phyloP scores from a whole-genome alignment of 2,888 invertebrate genomes.

The Polyommatus icarus region DNA sequence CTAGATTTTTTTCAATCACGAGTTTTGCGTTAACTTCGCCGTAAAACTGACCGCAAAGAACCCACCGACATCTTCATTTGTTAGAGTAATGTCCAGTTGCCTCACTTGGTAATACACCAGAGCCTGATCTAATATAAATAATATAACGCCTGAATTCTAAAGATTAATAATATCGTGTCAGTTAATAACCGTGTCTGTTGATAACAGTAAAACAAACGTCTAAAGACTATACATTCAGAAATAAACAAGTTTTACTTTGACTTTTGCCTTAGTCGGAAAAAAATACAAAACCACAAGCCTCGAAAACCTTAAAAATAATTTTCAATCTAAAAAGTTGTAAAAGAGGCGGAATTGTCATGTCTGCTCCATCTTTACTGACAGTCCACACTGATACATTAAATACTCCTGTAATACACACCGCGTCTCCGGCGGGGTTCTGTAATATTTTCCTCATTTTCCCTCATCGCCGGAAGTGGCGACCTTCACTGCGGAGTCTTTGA shows the following conservation, averaged over 20 bases:
- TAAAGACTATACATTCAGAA: too few species aligned
- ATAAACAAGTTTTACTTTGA: too few species aligned
- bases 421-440: neutral
- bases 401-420: neutral
- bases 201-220: too few species aligned
- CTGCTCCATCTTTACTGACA: neutral
- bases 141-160: neutral
- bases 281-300: neutral
- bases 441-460: constrained; percentile 1
- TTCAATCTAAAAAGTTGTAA: neutral
- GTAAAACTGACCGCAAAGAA: neutral
- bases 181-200: too few species aligned
- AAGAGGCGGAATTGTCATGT: neutral
- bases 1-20: constrained; percentile 10
- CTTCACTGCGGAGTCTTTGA: constrained; percentile 14
- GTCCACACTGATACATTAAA: neutral
- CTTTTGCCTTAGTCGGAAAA: neutral
- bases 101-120: neutral
- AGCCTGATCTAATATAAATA: too few species aligned
- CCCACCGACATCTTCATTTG: neutral
- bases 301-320: neutral
- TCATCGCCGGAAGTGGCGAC: constrained; percentile 12
- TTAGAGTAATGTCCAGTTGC: neutral
- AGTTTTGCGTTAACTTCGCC: neutral
- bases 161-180: too few species aligned